These are phyloP conservation scores for Mustelus asterias DNA, from an alignment of 2,113 vertebrate species.

Conservation along the genomic window DNA sequence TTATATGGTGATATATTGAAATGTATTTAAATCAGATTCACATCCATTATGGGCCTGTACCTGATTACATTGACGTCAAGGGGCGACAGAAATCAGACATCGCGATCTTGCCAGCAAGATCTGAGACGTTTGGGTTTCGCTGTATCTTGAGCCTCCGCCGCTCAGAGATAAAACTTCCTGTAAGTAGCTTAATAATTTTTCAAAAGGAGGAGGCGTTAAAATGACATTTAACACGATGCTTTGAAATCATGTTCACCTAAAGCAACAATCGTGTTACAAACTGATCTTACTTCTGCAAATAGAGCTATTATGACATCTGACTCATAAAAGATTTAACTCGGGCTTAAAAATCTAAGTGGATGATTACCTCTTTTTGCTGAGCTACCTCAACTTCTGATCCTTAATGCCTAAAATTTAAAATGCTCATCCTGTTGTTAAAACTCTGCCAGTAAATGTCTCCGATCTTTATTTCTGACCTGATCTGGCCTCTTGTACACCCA, in stretches of 20 bases:
- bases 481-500: not conserved
- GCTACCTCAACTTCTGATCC: not conserved
- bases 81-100: too few relatives aligned
- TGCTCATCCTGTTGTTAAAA: too few relatives aligned
- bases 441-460: too few relatives aligned
- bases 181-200: not conserved
- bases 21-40: too few relatives aligned
- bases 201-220: not conserved
- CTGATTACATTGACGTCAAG: too few relatives aligned
- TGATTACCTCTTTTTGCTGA: not conserved
- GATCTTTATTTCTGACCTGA: not conserved
- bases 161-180: not conserved
- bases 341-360: not conserved
- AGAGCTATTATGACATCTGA: not conserved
- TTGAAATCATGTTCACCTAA: not conserved
- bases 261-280: not conserved
- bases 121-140: too few relatives aligned
- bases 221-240: not conserved
- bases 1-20: too few relatives aligned
- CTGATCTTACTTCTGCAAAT: not conserved
- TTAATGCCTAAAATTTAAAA: too few relatives aligned
- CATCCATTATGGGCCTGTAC: too few relatives aligned
- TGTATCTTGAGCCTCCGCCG: too few relatives aligned
- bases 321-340: not conserved
- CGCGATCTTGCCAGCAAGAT: too few relatives aligned